Conservation (phyloP, 2,797 vertebrate species). For the Cryptoblepharus egeriae region DNA sequence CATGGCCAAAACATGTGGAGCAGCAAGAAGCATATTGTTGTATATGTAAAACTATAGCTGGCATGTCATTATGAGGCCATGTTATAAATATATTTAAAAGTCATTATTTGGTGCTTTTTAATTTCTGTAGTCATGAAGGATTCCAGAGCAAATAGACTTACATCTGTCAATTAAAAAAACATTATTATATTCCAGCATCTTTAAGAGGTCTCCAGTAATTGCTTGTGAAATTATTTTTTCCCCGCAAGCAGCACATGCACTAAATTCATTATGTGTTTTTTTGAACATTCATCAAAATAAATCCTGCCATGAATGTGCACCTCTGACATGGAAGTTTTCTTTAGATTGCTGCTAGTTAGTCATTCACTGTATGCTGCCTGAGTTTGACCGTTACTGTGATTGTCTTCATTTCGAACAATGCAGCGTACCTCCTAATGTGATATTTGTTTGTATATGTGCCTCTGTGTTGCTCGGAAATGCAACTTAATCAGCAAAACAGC, state of each 20-base stretch:
- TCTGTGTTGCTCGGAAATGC: constrained; percentile 9
- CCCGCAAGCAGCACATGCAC: background rate
- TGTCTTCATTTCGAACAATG: constrained; percentile 16
- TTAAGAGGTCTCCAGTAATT: constrained; percentile 47
- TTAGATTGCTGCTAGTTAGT: constrained; percentile 24
- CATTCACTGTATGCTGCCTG: background rate
- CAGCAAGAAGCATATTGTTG: constrained; percentile 53
- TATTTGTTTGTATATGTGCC: background rate
- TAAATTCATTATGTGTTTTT: constrained; percentile 36
- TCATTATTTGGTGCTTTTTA: background rate
- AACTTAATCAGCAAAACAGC: constrained; percentile 18
- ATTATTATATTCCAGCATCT: constrained; percentile 27
- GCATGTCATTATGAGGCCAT: constrained; percentile 54
- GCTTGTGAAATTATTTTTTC: constrained; percentile 48
- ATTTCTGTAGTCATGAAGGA: constrained; percentile 34
- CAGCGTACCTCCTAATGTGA: constrained; percentile 1
- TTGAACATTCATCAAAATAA: constrained; percentile 47
- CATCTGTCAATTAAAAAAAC: constrained; percentile 35
- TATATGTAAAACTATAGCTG: constrained; percentile 57
- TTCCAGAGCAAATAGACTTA: background rate
- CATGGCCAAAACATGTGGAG: constrained; percentile 58
- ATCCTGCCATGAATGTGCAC: constrained; percentile 54
- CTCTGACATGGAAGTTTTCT: constrained; percentile 21
- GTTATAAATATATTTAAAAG: constrained; percentile 48
- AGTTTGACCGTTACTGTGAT: constrained; percentile 36